phyloP scores from a whole-genome alignment of 1,140 invertebrate genomes.

The Drosophila chauvacae region DNA sequence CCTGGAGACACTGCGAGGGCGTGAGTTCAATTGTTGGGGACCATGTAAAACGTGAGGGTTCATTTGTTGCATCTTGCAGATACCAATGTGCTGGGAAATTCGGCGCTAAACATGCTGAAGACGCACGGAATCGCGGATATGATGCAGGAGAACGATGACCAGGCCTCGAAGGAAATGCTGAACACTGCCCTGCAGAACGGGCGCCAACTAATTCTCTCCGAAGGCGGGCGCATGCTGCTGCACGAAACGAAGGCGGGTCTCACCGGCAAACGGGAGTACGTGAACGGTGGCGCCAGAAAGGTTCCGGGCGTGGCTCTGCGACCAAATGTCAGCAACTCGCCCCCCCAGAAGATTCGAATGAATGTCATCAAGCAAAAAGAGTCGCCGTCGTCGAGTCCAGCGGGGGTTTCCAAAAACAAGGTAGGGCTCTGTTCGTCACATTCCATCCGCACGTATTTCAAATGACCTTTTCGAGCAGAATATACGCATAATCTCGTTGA shows the following conservation, averaged over 20 bases:
- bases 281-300: slow-evolving; percentile 54
- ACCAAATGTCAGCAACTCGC: slow-evolving; percentile 28
- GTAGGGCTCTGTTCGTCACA: slow-evolving; percentile 3
- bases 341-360: slow-evolving; percentile 72
- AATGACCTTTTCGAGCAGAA: slow-evolving; percentile 48
- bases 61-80: slow-evolving; percentile 22
- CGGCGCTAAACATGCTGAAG: slow-evolving; percentile 88
- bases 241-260: slow-evolving; percentile 85
- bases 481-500: slow-evolving; percentile 81
- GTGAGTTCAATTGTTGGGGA: slow-evolving; percentile 37
- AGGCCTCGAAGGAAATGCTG: slow-evolving; percentile 86
- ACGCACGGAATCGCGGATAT: slow-evolving; percentile 93
- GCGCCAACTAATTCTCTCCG: slow-evolving; percentile 91
- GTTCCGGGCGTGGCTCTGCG: slow-evolving; percentile 23
- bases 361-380: slow-evolving; percentile 71
- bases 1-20: slow-evolving; percentile 62
- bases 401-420: slow-evolving; percentile 71
- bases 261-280: slow-evolving; percentile 47
- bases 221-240: slow-evolving; percentile 91
- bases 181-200: slow-evolving; percentile 92
- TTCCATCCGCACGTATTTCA: too few relatives aligned
- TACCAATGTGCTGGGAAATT: slow-evolving; percentile 63
- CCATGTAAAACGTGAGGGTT: neutral
- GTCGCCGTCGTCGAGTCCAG: slow-evolving; percentile 15
- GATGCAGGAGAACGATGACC: slow-evolving; percentile 86